Percentiles rank a stretch among this genome's conserved stretches.
These are phyloP conservation scores for Pelodytes ibericus DNA, from an alignment of 2,797 vertebrate genomes.

Conservation along the genomic window DNA sequence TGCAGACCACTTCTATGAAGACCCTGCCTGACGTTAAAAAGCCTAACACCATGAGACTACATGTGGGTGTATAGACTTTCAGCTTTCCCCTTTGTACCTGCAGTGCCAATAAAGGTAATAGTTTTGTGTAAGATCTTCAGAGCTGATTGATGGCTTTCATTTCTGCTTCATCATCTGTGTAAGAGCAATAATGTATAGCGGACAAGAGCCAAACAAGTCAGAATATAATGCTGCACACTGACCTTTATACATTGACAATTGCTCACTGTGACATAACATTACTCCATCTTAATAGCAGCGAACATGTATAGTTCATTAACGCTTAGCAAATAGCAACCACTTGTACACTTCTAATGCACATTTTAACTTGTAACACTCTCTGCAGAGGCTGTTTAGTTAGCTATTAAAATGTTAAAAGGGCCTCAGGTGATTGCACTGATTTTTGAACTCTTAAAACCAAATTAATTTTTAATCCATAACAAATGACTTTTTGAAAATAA, in stretches of 20 bases:
- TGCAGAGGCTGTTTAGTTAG: slow-evolving; percentile 50
- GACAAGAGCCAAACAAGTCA: slow-evolving; percentile 47
- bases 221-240: slow-evolving; percentile 53
- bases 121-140: slow-evolving; percentile 45
- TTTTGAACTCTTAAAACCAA: slow-evolving; percentile 54
- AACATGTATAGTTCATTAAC: slow-evolving; percentile 57
- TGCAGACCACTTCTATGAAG: too few relatives aligned
- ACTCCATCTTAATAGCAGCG: slow-evolving; percentile 54
- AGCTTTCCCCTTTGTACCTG: slow-evolving; percentile 22
- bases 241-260: slow-evolving; percentile 51
- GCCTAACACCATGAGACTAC: too few relatives aligned
- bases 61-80: too few relatives aligned
- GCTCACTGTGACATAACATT: slow-evolving; percentile 58
- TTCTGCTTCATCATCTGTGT: slow-evolving; percentile 32
- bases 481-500: slow-evolving; percentile 53
- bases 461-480: slow-evolving; percentile 59
- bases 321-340: slow-evolving; percentile 44
- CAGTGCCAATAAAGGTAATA: slow-evolving; percentile 44
- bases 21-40: too few relatives aligned
- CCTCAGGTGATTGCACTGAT: slow-evolving; percentile 50
- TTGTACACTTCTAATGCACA: slow-evolving; percentile 56
- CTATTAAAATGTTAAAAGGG: slow-evolving; percentile 52
- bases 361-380: slow-evolving; percentile 54
- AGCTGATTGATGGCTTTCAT: slow-evolving; percentile 43
- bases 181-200: slow-evolving; percentile 43